Conservation (phyloP, 2,113 vertebrate genomes). For the Panthera leo region DNA sequence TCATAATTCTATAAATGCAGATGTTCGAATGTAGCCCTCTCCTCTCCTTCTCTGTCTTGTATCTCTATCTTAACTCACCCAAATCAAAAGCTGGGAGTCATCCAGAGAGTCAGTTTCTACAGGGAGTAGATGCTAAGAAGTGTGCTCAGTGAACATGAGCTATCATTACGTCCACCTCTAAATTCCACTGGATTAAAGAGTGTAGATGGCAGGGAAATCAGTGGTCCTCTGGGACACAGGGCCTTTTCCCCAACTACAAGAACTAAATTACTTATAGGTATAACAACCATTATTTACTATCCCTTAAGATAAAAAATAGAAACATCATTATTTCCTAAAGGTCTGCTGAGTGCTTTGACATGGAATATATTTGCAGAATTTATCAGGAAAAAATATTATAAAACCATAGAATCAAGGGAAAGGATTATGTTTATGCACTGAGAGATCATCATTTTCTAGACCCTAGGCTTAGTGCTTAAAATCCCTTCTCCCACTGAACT, state of each 20-base stretch:
- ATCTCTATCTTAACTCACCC: neutral
- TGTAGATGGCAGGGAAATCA: neutral
- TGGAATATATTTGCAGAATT: neutral
- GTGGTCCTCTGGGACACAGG: neutral
- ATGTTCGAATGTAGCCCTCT: neutral
- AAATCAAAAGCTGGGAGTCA: neutral
- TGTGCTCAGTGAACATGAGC: neutral
- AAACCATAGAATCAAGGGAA: neutral
- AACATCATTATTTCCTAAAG: neutral
- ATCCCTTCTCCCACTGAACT: neutral
- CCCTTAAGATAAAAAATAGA: neutral
- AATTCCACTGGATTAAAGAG: neutral
- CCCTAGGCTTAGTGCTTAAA: neutral
- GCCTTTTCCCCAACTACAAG: neutral
- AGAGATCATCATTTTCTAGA: neutral
- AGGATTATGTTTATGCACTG: neutral
- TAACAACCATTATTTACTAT: neutral
- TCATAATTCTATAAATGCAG: slow-evolving; percentile 17
- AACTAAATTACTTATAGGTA: neutral
- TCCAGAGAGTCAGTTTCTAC: neutral
- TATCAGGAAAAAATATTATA: neutral
- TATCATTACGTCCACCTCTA: neutral
- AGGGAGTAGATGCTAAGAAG: neutral
- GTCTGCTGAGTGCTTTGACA: neutral
- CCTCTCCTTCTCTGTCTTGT: neutral